These are phyloP conservation scores for Chouioia cunea DNA, from an alignment of 2,888 invertebrate genomes.

Conservation along the genomic window DNA sequence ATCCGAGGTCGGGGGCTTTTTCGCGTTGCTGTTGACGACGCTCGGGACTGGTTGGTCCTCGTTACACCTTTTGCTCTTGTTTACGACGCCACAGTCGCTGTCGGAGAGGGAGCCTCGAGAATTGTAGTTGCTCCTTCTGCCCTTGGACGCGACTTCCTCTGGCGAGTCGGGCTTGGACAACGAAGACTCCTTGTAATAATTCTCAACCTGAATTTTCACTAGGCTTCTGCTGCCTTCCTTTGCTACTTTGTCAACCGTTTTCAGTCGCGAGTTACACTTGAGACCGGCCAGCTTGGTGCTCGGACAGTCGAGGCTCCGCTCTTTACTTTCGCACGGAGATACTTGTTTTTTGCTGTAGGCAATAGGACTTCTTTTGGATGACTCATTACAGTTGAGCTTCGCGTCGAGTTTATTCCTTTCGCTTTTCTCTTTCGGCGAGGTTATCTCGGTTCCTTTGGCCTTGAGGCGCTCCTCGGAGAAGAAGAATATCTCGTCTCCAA, in stretches of 20 bases:
- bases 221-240: constrained; percentile 14
- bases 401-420: not conserved
- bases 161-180: not conserved
- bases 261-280: constrained; percentile 16
- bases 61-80: constrained; percentile 8
- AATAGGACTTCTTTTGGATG: not conserved
- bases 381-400: constrained; percentile 4
- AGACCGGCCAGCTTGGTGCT: constrained; percentile 19
- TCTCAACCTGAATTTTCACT: constrained; percentile 58
- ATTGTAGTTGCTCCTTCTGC: not conserved
- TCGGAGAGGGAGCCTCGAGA: constrained; percentile 7
- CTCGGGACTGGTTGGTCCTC: not conserved
- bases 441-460: constrained; percentile 5
- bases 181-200: constrained; percentile 49
- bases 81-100: not conserved
- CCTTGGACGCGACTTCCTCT: constrained; percentile 5
- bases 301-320: constrained; percentile 42
- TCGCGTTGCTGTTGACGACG: constrained; percentile 3
- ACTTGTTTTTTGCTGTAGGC: not conserved
- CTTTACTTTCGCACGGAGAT: constrained; percentile 39
- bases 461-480: constrained; percentile 54
- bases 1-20: not conserved
- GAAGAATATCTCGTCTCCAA: constrained; percentile 59
- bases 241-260: not conserved
- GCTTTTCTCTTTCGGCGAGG: constrained; percentile 17